Percentiles rank a stretch among this genome's conserved stretches.
Conservation (phyloP, 2,888 invertebrate species). For the Pandemis cinnamomeana region DNA sequence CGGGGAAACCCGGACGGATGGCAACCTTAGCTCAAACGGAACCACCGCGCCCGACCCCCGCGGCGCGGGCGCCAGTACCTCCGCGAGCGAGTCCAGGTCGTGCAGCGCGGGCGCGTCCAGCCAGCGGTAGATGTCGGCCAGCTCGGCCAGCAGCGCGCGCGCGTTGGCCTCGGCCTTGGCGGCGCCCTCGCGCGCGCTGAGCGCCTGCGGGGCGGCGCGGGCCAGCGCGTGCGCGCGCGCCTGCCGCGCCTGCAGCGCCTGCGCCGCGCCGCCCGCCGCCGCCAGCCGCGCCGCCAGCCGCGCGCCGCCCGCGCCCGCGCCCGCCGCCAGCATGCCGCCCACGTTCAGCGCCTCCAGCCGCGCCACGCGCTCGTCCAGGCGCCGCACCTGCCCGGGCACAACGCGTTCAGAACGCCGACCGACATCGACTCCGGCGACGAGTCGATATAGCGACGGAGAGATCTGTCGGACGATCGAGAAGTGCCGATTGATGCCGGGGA, state of each 20-base stretch:
- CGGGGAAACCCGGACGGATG: too few relatives aligned
- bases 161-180: conserved; percentile 91
- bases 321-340: conserved; percentile 89
- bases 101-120: conserved; percentile 69
- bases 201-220: conserved; percentile 82
- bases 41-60: too few relatives aligned
- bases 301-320: conserved; percentile 86
- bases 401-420: too few relatives aligned
- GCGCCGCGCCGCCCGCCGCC: conserved; percentile 87
- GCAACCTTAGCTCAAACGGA: too few relatives aligned
- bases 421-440: too few relatives aligned
- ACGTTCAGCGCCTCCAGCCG: conserved; percentile 87
- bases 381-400: conserved; percentile 60
- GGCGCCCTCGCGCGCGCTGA: conserved; percentile 68
- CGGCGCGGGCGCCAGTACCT: conserved; percentile 49
- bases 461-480: too few relatives aligned
- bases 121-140: conserved; percentile 85
- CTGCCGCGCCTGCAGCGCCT: conserved; percentile 85
- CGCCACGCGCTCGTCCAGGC: conserved; percentile 92
- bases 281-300: conserved; percentile 84
- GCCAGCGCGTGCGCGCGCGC: conserved; percentile 80
- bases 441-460: too few relatives aligned
- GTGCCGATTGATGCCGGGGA: too few relatives aligned
- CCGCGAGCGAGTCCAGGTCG: conserved; percentile 65
- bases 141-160: conserved; percentile 89